phyloP scores from a whole-genome alignment of 2,888 invertebrate species.

The Muscina levida region DNA sequence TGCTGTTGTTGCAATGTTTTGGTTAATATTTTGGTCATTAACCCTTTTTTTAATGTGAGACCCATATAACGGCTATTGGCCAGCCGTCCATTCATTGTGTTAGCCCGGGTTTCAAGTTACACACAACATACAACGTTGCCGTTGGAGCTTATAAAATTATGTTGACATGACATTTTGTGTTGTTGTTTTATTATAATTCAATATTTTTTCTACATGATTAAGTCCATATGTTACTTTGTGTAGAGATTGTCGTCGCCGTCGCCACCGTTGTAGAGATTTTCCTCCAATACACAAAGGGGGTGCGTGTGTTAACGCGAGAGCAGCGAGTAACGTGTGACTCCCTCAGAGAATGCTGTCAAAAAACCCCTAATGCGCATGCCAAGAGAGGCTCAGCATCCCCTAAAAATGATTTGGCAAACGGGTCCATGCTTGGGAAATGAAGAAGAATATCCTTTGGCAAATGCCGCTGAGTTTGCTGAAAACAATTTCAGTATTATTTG shows the following conservation, averaged over 20 bases:
- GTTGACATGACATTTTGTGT: too few species aligned
- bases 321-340: too few species aligned
- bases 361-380: too few species aligned
- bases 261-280: background rate
- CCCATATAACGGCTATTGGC: background rate
- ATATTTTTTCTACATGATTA: too few species aligned
- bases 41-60: conserved; percentile 30
- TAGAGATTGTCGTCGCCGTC: too few species aligned
- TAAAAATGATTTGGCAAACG: conserved; percentile 44
- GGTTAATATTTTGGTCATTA: conserved; percentile 36
- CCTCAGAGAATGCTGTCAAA: too few species aligned
- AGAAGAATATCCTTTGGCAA: conserved; percentile 43
- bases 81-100: background rate
- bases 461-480: conserved; percentile 47
- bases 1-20: background rate
- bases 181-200: too few species aligned
- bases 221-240: conserved; percentile 13
- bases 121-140: too few species aligned
- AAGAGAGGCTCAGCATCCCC: conserved; percentile 57
- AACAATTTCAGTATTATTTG: conserved; percentile 62
- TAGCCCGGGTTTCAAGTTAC: background rate
- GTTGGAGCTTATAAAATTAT: too few species aligned
- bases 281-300: too few species aligned
- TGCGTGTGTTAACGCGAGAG: too few species aligned
- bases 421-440: conserved; percentile 52